These are phyloP conservation scores for Ctenopoma multispine DNA, from an alignment of 2,797 vertebrate species.

Conservation along the genomic window DNA sequence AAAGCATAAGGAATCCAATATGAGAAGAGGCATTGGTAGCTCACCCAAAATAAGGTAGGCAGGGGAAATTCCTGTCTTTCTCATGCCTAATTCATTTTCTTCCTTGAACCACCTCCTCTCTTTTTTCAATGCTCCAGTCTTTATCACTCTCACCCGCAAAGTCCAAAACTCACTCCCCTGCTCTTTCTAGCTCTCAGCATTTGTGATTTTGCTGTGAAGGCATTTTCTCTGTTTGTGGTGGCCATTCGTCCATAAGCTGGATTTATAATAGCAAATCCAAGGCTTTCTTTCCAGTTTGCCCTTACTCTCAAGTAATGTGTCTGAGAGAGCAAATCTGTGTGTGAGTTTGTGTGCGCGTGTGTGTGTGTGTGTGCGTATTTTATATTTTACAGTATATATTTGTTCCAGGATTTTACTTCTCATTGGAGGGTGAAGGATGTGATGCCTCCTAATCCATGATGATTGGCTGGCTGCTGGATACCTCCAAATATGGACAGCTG, in stretches of 20 bases:
- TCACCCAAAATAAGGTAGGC: not conserved
- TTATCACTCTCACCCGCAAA: conserved; percentile 53
- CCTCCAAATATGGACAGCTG: conserved; percentile 56
- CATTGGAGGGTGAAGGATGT: conserved; percentile 54
- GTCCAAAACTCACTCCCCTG: conserved; percentile 54
- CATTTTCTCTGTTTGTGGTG: conserved; percentile 71
- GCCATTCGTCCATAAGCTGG: conserved; percentile 71
- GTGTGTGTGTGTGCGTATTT: conserved; percentile 7
- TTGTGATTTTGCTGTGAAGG: conserved; percentile 68
- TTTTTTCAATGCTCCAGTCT: conserved; percentile 37
- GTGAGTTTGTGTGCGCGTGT: conserved; percentile 25
- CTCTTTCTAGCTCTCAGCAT: conserved; percentile 56
- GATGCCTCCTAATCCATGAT: conserved; percentile 69
- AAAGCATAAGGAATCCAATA: not conserved
- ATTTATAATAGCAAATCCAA: conserved; percentile 75
- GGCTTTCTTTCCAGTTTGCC: conserved; percentile 65
- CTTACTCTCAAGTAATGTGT: conserved; percentile 62
- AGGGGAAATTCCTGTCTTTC: conserved; percentile 5
- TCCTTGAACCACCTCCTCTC: conserved; percentile 22
- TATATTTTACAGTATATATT: conserved; percentile 31
- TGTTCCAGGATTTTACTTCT: conserved; percentile 60
- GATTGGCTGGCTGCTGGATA: conserved; percentile 61
- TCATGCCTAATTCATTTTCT: conserved; percentile 34
- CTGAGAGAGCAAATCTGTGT: conserved; percentile 25
- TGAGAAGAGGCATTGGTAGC: conserved; percentile 1